Evolutionary conservation across 2,113 vertebrate genomes (phyloP), one percentile per base, ranked within the genome.

Genomic region (Monopterus albus): DNA sequence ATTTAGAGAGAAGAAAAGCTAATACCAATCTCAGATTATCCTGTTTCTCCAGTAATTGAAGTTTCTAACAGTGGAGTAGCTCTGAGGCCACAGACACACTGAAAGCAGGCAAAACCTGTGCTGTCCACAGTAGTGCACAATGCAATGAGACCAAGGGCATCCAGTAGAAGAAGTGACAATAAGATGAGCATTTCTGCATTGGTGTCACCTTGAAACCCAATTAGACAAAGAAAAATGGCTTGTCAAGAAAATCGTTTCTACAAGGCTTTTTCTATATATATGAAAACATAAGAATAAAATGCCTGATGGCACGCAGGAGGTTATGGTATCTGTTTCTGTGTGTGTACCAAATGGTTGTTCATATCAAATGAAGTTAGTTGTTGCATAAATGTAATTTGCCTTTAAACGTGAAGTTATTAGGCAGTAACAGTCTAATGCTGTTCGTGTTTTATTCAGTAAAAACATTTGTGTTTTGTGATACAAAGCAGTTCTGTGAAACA

Each of bases 401-500:
- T 60, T 21, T 8, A 59, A 49, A 23, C 7, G n/a, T 33, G 9
- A 45, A 52, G 26, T 46, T 21, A 38, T 45, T 14, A n/a, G 13
- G 17, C 14, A 12, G 29, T n/a, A 31, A 14, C 11, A 39, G 50
- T 29, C 28, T 42, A 60, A 55, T 73, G 43, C 49, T 39, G 36
- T 53, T 56, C 17, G 29, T 43, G 31, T 76, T 28, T 65, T 33
- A 49, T 61, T 74, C 33, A 47, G 39, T 14, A 42, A 66, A 50
- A 20, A 55, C 46, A 51, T 49, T 67, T 21, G 38, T 77, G 36
- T 74, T 55, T 55, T 83, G 38, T n/a, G n/a, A n/a, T n/a, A n/a
- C n/a, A n/a, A 33, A 28, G 57, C 15, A 2, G 20, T 68, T 71
- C 72, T 58, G 47, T 28, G 18, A 68, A 71, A 74, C 64, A 79